Base-by-base conservation (phyloP, 1,140 invertebrate species). In the Caligus rogercresseyi region DNA sequence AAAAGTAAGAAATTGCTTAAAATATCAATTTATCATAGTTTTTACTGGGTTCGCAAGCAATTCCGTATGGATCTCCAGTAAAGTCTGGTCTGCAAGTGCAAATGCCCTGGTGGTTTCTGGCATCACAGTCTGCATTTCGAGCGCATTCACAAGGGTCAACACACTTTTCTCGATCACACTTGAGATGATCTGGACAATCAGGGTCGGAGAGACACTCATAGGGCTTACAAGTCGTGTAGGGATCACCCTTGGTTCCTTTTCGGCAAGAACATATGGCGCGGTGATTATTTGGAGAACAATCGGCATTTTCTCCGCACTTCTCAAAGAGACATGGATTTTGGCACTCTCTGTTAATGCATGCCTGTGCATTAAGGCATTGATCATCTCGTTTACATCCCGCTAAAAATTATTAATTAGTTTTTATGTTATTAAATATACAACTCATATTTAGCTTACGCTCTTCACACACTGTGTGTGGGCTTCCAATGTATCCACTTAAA, bases 241-340 rank as follows among this genome's bases (percentile, higher is more conserved):
- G 80, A 74, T 90, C 83, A 0, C 86, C 87, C 67, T 82, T 82
- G 70, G 81, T 89, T 0, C 85, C 87, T 52, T 75, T 66, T 67
- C 83, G 81, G 70, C 89, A 93, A 13, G 74, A 72, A 70, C 89
- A 93, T 19, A 81, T 72, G 1, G 85, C 78, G 57, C 78, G 71
- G 70, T 89, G 86, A 66, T 81, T 78, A 43, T 78, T 74, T 1
- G 82, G 78, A 20, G 74, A 74, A 68, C 88, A 92, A 63, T 82
- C 78, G 0, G 87, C 83, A 72, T 89, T 88, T 62, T 84, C 75
- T 16, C 87, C 87, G 69, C 88, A 91, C 1, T 52, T 15, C 51
- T 60, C 57, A 25, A 60, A 60, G 67, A 77, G 70, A 66, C 72
- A 67, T 14, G 71, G 70, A 58, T 74, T 67, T 24, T 69, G 67